These are phyloP conservation scores for Dexiosoma caninum DNA, from an alignment of 2,888 invertebrate species.

Conservation along the genomic window DNA sequence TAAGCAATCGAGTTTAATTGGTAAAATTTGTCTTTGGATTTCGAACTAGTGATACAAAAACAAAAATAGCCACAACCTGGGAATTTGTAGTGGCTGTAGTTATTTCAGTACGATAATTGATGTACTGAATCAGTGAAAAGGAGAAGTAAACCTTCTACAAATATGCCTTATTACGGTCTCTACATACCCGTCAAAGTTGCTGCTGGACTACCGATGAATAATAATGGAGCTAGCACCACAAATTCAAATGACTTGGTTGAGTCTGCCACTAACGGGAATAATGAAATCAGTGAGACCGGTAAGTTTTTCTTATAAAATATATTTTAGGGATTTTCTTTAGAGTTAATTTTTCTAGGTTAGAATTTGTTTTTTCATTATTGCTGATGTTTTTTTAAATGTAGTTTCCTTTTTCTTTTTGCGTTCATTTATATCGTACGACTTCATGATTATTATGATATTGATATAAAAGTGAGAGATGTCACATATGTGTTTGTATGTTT, in stretches of 20 bases:
- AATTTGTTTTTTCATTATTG: slow-evolving; percentile 30
- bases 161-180: slow-evolving; percentile 66
- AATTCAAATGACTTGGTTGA: slow-evolving; percentile 2
- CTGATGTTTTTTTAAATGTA: not conserved
- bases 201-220: not conserved
- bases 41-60: slow-evolving; percentile 8
- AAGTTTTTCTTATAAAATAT: slow-evolving; percentile 5
- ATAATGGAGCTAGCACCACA: slow-evolving; percentile 22
- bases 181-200: slow-evolving; percentile 63
- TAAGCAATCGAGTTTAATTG: slow-evolving; percentile 1
- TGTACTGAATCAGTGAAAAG: not conserved
- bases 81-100: not conserved
- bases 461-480: not conserved
- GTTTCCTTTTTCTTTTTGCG: not conserved
- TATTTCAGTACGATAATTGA: not conserved
- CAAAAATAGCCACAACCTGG: slow-evolving; percentile 41
- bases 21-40: not conserved
- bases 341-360: slow-evolving; percentile 35
- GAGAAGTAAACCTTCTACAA: not conserved
- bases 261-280: slow-evolving; percentile 6
- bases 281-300: slow-evolving; percentile 42
- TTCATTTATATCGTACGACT: slow-evolving; percentile 49
- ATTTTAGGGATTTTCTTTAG: not conserved
- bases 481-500: not conserved
- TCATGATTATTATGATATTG: slow-evolving; percentile 34